Conservation (phyloP, 2,888 invertebrate species). For the Drosophila macrothrix region DNA sequence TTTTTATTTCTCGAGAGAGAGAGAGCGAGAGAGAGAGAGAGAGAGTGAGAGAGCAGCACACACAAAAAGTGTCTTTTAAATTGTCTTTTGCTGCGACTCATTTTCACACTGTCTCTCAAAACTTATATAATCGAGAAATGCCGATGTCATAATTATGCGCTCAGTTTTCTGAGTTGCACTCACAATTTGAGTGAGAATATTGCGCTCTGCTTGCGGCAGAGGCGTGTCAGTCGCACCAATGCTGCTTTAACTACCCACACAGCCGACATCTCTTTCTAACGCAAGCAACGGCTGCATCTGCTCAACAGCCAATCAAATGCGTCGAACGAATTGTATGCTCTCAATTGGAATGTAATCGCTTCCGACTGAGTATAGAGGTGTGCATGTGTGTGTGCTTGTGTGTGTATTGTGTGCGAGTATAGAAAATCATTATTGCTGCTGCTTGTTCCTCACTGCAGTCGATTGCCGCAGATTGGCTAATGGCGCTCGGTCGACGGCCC, state of each 20-base stretch:
- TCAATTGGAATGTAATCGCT: slow-evolving; percentile 42
- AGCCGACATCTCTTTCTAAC: slow-evolving; percentile 45
- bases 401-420: slow-evolving; percentile 9
- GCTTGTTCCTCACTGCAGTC: slow-evolving; percentile 30
- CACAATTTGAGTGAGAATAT: slow-evolving; percentile 52
- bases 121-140: slow-evolving; percentile 65
- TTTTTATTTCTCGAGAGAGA: slow-evolving; percentile 26
- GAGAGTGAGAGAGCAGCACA: slow-evolving; percentile 13
- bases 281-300: not conserved
- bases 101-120: slow-evolving; percentile 42
- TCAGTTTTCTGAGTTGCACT: slow-evolving; percentile 54
- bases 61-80: slow-evolving; percentile 21
- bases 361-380: slow-evolving; percentile 16
- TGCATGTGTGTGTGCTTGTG: not conserved
- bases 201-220: slow-evolving; percentile 27
- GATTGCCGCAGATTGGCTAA: slow-evolving; percentile 60
- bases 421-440: slow-evolving; percentile 31
- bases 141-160: slow-evolving; percentile 48
- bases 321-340: slow-evolving; percentile 25
- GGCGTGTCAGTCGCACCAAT: slow-evolving; percentile 59
- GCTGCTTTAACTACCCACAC: slow-evolving; percentile 15
- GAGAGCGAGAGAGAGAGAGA: slow-evolving; percentile 13
- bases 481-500: slow-evolving; percentile 31
- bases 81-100: slow-evolving; percentile 13
- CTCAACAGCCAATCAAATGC: slow-evolving; percentile 41